Base-by-base conservation (phyloP, 23 tunicate species). In the Aplidium turbinatum region DNA sequence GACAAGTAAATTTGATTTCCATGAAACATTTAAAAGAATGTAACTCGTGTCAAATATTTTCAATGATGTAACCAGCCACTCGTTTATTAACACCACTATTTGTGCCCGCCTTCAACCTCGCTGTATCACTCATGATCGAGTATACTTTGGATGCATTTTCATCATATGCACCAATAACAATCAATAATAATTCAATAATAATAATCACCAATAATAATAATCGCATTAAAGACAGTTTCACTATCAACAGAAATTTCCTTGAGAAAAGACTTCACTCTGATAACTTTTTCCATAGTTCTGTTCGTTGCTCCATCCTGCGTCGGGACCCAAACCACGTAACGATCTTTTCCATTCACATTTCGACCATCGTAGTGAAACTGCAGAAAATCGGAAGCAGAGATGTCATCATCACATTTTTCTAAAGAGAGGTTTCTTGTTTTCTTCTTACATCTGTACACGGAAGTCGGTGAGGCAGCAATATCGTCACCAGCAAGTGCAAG, bases 181-280 rank as follows among this genome's bases (percentile, higher is more conserved):
- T n/a, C n/a, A n/a, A n/a, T n/a, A n/a, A n/a, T n/a, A n/a, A n/a
- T n/a, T n/a, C n/a, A n/a, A n/a, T n/a, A n/a, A n/a, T n/a, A n/a
- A n/a, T n/a, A n/a, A n/a, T n/a, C n/a, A n/a, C n/a, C n/a, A n/a
- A n/a, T n/a, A n/a, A n/a, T n/a, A n/a, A n/a, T n/a, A n/a, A 54
- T 54, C 24, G 60, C 60, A n/a, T 54, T 22, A 4, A 54, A 54
- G 60, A 54, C 24, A 54, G 6, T 54, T 54, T n/a, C 60, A 54
- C 60, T 54, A 54, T 54, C 21, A 54, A 13, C 60, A 54, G 60
- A 13, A n/a, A 54, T 54, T 54, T n/a, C 21, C 21, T 22, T 22
- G 6, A n/a, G 24, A 54, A 11, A 54, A 54, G 60, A 54, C 21
- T 54, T 54, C 21, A 54, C 60, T 25, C 60, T 25, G 21, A n/a